Evolutionary conservation across 2,888 invertebrate genomes (phyloP).

Genomic region (Volucella zonaria): DNA sequence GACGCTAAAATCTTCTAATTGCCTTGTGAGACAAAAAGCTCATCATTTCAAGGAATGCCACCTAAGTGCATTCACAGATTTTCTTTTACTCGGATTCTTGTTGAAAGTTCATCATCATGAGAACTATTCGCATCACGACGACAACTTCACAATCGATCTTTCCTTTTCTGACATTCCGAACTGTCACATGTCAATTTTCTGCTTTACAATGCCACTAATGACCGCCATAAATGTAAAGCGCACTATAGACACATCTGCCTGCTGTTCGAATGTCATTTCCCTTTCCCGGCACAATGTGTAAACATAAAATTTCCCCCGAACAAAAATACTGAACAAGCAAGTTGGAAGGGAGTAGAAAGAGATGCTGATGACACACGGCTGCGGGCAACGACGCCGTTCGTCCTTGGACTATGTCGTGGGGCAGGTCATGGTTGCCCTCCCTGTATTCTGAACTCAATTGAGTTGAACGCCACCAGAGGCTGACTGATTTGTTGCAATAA

Average conservation of each 20-base stretch:
- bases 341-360: conserved; percentile 7
- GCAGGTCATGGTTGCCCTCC: conserved; percentile 71
- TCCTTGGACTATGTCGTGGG: conserved; percentile 73
- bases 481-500: conserved; percentile 71
- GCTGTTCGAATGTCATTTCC: conserved; percentile 1
- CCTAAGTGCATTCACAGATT: too few species aligned
- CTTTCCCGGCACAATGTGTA: conserved; percentile 1
- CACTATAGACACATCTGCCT: conserved; percentile 31
- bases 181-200: conserved; percentile 51
- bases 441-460: conserved; percentile 61
- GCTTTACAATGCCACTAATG: conserved; percentile 35
- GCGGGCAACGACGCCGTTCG: conserved; percentile 44
- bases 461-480: conserved; percentile 70
- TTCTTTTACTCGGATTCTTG: too few species aligned
- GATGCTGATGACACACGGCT: conserved; percentile 66
- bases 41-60: too few species aligned
- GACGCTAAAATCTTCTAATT: too few species aligned
- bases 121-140: too few species aligned
- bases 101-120: too few species aligned
- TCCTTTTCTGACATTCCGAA: conserved; percentile 8
- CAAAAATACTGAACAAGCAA: not conserved
- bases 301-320: conserved; percentile 14
- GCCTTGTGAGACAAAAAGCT: too few species aligned
- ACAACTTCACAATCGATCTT: too few species aligned
- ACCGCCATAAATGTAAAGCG: conserved; percentile 48